Conservation (phyloP, 1,140 invertebrate genomes). For the Hylaeus volcanicus region DNA sequence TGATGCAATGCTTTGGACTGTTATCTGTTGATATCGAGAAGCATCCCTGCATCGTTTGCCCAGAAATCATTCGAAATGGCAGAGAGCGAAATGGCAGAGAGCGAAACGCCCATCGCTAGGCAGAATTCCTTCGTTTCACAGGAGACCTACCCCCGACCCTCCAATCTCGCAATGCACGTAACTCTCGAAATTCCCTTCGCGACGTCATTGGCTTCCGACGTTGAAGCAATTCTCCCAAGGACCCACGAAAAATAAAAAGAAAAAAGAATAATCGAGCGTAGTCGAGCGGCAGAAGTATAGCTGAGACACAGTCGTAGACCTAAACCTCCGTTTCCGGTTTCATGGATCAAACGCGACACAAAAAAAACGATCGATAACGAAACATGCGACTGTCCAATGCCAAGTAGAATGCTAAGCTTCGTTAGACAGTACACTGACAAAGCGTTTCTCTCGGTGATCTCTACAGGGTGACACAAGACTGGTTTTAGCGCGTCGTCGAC, state of each 20-base stretch:
- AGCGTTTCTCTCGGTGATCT: slow-evolving; percentile 66
- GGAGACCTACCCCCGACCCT: not conserved
- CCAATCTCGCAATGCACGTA: slow-evolving; percentile 43
- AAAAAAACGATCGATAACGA: slow-evolving; percentile 58
- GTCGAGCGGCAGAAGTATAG: slow-evolving; percentile 23
- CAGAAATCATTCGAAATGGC: no score
- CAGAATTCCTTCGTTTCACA: not conserved
- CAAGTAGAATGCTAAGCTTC: slow-evolving; percentile 71
- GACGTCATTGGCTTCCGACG: slow-evolving; percentile 6
- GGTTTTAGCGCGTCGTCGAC: not conserved
- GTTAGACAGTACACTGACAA: slow-evolving; percentile 65
- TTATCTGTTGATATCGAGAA: no score
- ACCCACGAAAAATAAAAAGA: not conserved
- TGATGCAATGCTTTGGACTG: no score
- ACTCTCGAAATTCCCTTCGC: slow-evolving; percentile 11
- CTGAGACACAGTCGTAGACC: slow-evolving; percentile 13
- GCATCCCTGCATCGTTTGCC: no score
- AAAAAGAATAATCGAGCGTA: not conserved
- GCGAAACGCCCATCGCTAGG: not conserved
- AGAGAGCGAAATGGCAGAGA: no score
- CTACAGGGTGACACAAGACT: slow-evolving; percentile 68
- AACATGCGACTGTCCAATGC: slow-evolving; percentile 66
- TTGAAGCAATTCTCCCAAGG: slow-evolving; percentile 1
- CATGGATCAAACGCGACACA: slow-evolving; percentile 66
- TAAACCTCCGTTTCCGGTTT: slow-evolving; percentile 75